phyloP scores from a whole-genome alignment of 2,113 vertebrate genomes.

The Eupsittula cactorum region DNA sequence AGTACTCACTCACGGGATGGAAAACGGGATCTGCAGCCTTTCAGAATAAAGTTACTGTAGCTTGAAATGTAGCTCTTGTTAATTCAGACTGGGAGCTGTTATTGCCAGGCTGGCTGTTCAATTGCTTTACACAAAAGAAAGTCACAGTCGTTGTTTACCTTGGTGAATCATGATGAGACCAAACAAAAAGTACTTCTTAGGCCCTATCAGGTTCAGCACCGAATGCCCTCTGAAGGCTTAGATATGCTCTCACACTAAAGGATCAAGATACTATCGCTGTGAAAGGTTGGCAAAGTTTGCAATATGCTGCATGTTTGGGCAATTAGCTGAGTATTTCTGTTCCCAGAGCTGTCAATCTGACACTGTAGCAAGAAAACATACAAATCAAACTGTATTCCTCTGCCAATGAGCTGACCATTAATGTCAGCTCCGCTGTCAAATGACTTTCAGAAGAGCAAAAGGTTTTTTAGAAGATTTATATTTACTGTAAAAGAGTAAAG shows the following conservation, averaged over 20 bases:
- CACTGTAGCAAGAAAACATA: constrained; percentile 32
- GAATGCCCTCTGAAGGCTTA: constrained; percentile 19
- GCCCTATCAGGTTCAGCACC: background rate
- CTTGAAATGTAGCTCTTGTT: background rate
- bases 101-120: constrained; percentile 24
- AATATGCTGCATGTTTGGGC: constrained; percentile 21
- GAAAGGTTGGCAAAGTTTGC: constrained; percentile 48
- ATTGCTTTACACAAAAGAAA: constrained; percentile 27
- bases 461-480: background rate
- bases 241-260: constrained; percentile 2
- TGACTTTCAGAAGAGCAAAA: constrained; percentile 4
- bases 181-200: constrained; percentile 33
- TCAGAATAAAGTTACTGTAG: background rate
- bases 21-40: background rate
- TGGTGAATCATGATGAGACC: constrained; percentile 19
- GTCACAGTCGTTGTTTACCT: constrained; percentile 19
- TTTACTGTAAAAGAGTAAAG: background rate
- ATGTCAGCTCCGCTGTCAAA: background rate
- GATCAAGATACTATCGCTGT: constrained; percentile 8
- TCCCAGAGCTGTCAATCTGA: constrained; percentile 44
- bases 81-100: background rate
- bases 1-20: background rate
- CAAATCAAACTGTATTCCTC: constrained; percentile 17
- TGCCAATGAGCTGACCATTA: constrained; percentile 1
- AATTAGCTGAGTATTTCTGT: constrained; percentile 43